Conservation (phyloP, 2,113 vertebrate genomes). For the Odontesthes bonariensis region DNA sequence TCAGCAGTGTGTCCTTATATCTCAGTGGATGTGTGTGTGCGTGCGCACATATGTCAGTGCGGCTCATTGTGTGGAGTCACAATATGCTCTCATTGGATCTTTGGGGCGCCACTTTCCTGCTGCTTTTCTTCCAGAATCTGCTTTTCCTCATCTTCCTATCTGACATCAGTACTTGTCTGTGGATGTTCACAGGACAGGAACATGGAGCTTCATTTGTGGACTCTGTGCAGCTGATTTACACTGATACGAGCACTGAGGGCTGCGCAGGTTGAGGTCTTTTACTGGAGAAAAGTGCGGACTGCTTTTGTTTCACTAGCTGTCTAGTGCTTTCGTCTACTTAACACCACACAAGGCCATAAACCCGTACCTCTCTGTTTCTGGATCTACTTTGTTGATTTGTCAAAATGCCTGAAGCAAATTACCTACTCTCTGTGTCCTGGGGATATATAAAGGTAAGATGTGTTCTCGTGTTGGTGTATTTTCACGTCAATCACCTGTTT, state of each 20-base stretch:
- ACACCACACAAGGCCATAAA: slow-evolving; percentile 27
- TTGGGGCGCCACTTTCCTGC: slow-evolving; percentile 34
- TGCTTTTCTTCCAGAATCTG: slow-evolving; percentile 34
- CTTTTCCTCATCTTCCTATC: slow-evolving; percentile 26
- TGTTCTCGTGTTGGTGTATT: background rate
- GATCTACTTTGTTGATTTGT: slow-evolving; percentile 58
- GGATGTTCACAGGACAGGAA: slow-evolving; percentile 40
- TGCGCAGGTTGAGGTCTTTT: slow-evolving; percentile 41
- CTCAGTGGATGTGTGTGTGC: slow-evolving; percentile 7
- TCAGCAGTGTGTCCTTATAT: slow-evolving; percentile 56
- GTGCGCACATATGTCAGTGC: slow-evolving; percentile 6
- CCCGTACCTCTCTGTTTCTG: slow-evolving; percentile 43
- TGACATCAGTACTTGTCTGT: slow-evolving; percentile 21
- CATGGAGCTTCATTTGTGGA: slow-evolving; percentile 23
- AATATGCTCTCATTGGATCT: slow-evolving; percentile 56
- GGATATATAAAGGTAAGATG: slow-evolving; percentile 98
- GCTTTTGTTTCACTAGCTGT: slow-evolving; percentile 27
- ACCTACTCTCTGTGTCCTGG: slow-evolving; percentile 97
- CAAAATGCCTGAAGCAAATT: slow-evolving; percentile 98
- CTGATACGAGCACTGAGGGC: background rate
- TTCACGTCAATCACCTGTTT: background rate
- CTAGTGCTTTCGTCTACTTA: slow-evolving; percentile 14
- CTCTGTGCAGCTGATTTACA: slow-evolving; percentile 22
- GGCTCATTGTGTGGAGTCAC: slow-evolving; percentile 38
- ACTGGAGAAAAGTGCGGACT: slow-evolving; percentile 2